Conservation (phyloP, 2,888 invertebrate species). For the Tyria jacobaeae region DNA sequence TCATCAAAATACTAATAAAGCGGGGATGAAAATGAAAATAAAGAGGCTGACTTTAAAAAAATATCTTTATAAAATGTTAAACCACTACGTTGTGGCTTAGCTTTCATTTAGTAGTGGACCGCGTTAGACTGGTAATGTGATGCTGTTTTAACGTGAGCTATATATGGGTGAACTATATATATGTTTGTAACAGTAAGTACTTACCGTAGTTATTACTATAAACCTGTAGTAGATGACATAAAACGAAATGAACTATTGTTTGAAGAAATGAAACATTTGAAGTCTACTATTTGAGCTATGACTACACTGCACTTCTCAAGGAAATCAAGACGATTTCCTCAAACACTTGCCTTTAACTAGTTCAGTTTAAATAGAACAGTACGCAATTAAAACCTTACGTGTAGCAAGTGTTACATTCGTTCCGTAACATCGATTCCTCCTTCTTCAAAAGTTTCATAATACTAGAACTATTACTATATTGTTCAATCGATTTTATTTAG, state of each 20-base stretch:
- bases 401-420: constrained; percentile 78
- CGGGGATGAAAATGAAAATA: no score
- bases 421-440: constrained; percentile 76
- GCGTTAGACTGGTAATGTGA: no score
- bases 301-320: constrained; percentile 29
- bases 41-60: no score
- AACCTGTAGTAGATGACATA: neutral
- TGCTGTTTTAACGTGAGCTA: no score
- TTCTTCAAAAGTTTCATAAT: constrained; percentile 63
- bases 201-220: neutral
- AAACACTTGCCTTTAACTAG: constrained; percentile 42
- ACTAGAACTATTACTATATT: constrained; percentile 19
- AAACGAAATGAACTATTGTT: neutral
- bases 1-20: no score
- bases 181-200: no score
- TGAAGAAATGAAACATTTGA: neutral
- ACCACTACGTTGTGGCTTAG: no score
- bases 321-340: constrained; percentile 47
- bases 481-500: neutral
- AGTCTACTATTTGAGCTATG: neutral
- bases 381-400: constrained; percentile 57
- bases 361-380: constrained; percentile 48
- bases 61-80: no score
- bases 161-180: no score
- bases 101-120: no score